Evolutionary conservation across 92 coral and sea anemone genomes (phyloP).

Genomic region (Phenganax stokvisi): DNA sequence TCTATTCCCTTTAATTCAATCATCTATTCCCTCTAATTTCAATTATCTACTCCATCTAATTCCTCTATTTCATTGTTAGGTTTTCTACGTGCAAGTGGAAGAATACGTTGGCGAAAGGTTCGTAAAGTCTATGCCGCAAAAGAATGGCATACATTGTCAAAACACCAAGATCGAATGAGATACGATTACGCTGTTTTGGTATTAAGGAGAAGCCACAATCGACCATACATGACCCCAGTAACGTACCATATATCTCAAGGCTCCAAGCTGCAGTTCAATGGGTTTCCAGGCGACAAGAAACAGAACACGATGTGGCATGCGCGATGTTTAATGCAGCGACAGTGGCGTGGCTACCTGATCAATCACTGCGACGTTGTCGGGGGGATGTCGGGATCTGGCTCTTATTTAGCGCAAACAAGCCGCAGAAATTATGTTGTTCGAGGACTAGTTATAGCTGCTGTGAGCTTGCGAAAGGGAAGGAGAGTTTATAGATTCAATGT

Average conservation of each 20-base stretch:
- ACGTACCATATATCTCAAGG: conserved; percentile 50
- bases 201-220: conserved; percentile 55
- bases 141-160: conserved; percentile 48
- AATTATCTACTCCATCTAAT: background rate
- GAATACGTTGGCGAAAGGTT: conserved; percentile 65
- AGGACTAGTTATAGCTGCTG: conserved; percentile 71
- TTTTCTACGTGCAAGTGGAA: conserved; percentile 58
- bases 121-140: conserved; percentile 51
- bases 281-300: conserved; percentile 77
- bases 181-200: conserved; percentile 73
- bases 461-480: conserved; percentile 46
- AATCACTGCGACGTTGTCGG: conserved; percentile 63
- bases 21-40: background rate
- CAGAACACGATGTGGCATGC: conserved; percentile 67
- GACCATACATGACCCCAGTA: conserved; percentile 60
- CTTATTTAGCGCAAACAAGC: conserved; percentile 41
- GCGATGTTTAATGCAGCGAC: conserved; percentile 45
- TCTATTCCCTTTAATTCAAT: too few relatives aligned
- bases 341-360: conserved; percentile 52
- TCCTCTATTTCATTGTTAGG: conserved; percentile 36
- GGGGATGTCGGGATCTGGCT: conserved; percentile 83
- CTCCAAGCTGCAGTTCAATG: conserved; percentile 61
- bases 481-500: conserved; percentile 53
- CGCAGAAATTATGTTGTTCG: conserved; percentile 51
- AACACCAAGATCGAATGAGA: conserved; percentile 39